Percentiles rank a stretch among this genome's conserved stretches.
Conservation (phyloP, 2,113 vertebrate genomes). For the Uria lomvia region DNA sequence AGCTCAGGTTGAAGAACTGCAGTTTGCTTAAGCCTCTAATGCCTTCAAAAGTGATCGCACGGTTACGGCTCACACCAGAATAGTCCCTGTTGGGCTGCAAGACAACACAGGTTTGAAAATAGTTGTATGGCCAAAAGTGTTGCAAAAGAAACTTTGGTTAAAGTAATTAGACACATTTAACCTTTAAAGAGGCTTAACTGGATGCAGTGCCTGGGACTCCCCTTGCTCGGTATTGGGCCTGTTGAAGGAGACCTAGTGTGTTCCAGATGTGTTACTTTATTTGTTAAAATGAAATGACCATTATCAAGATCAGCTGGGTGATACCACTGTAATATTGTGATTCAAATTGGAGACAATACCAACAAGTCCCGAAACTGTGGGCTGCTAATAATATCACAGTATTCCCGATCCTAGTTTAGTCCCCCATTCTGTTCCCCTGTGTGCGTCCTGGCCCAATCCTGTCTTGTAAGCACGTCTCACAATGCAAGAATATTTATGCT, state of each 20-base stretch:
- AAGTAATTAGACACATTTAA: not conserved
- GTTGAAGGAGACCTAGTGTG: not conserved
- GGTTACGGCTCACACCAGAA: conserved; percentile 82
- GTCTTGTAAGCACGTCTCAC: not conserved
- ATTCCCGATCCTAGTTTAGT: not conserved
- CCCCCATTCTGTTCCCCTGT: not conserved
- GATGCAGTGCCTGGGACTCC: not conserved
- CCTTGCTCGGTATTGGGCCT: not conserved
- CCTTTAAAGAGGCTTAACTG: not conserved
- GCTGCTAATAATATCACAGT: not conserved
- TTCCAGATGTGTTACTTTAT: not conserved
- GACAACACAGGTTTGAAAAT: not conserved
- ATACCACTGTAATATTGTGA: not conserved
- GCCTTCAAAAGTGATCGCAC: conserved; percentile 75
- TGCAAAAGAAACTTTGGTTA: not conserved
- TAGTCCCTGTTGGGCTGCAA: conserved; percentile 79
- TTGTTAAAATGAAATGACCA: not conserved
- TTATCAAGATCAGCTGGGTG: not conserved
- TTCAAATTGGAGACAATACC: not conserved
- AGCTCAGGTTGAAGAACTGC: conserved; percentile 80
- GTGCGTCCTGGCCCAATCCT: not conserved
- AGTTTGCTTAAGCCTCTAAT: conserved; percentile 74
- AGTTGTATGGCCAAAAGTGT: not conserved
- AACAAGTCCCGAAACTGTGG: not conserved
- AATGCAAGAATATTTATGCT: not conserved